Conservation (phyloP, 2,888 invertebrate genomes). For the Ligdia adustata region DNA sequence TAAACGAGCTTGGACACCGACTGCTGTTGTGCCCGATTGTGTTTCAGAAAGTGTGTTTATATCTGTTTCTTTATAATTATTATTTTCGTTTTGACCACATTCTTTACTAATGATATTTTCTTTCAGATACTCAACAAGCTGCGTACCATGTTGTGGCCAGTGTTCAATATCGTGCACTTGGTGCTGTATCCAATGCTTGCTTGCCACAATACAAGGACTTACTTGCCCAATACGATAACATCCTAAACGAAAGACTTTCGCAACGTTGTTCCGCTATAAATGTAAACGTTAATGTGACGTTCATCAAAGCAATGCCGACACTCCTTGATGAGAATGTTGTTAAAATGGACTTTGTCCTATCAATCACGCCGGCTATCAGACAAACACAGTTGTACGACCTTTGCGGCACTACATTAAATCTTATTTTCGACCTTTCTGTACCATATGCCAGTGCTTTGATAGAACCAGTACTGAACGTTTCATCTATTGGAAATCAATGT, state of each 20-base stretch:
- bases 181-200: slow-evolving; percentile 93
- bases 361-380: slow-evolving; percentile 93
- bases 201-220: slow-evolving; percentile 93
- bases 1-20: slow-evolving; percentile 93
- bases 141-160: slow-evolving; percentile 95
- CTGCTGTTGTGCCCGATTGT: slow-evolving; percentile 96
- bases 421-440: slow-evolving; percentile 97
- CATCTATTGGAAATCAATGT: slow-evolving; percentile 95
- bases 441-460: slow-evolving; percentile 96
- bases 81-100: slow-evolving; percentile 14
- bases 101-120: slow-evolving; percentile 35
- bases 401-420: slow-evolving; percentile 95
- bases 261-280: slow-evolving; percentile 97
- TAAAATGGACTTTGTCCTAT: slow-evolving; percentile 94
- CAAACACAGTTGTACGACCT: slow-evolving; percentile 97
- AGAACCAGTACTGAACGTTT: slow-evolving; percentile 94
- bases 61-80: neutral
- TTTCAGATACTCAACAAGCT: slow-evolving; percentile 95
- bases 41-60: slow-evolving; percentile 92
- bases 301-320: slow-evolving; percentile 91
- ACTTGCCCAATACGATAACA: slow-evolving; percentile 90
- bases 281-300: slow-evolving; percentile 96
- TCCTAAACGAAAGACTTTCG: slow-evolving; percentile 92
- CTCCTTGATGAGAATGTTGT: slow-evolving; percentile 94
- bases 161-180: slow-evolving; percentile 94